These are phyloP conservation scores for Galaxea fascicularis DNA, from an alignment of 92 coral and sea anemone species.

Conservation along the genomic window DNA sequence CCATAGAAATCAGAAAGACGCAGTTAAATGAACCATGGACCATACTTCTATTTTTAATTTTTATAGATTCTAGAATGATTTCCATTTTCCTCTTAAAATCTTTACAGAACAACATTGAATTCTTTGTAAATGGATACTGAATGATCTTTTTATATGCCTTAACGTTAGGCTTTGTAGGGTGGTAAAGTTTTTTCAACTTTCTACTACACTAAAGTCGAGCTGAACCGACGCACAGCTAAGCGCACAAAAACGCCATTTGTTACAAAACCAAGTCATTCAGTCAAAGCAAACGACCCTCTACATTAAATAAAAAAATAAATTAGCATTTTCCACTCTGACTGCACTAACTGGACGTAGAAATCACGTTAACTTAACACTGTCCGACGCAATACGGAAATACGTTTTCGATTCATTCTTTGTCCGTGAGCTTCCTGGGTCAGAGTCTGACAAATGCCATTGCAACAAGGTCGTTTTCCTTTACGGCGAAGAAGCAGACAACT, in stretches of 20 bases:
- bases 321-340: conserved; percentile 51
- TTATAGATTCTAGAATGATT: conserved; percentile 51
- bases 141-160: neutral
- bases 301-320: conserved; percentile 59
- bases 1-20: neutral
- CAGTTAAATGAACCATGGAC: conserved; percentile 3
- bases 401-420: neutral
- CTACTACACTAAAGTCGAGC: conserved; percentile 2
- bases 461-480: conserved; percentile 15
- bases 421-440: conserved; percentile 19
- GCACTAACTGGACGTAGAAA: conserved; percentile 13
- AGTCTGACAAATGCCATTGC: conserved; percentile 47
- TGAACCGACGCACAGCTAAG: conserved; percentile 8
- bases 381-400: neutral
- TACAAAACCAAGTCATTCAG: conserved; percentile 15
- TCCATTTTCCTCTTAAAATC: conserved; percentile 48
- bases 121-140: conserved; percentile 19
- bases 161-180: neutral
- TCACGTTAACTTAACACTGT: conserved; percentile 15
- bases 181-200: neutral
- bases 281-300: conserved; percentile 38
- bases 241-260: conserved; percentile 8
- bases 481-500: conserved; percentile 8
- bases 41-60: conserved; percentile 35
- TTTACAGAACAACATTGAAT: conserved; percentile 44